Percentiles rank a stretch among this genome's conserved stretches.
These are phyloP conservation scores for Dysdera silvatica DNA, from an alignment of 1,140 invertebrate genomes.

Conservation along the genomic window DNA sequence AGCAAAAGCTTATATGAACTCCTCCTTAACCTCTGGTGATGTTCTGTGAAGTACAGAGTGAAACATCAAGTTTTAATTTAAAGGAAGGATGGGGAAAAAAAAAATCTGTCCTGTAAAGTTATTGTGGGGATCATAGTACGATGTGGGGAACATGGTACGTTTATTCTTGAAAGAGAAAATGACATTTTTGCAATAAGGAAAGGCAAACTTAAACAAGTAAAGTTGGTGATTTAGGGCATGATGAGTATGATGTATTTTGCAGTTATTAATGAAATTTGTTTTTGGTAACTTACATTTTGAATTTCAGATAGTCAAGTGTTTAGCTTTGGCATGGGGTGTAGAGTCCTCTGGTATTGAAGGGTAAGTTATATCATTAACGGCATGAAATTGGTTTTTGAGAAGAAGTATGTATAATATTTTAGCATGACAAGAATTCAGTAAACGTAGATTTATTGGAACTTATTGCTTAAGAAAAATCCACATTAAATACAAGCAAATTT, in stretches of 20 bases:
- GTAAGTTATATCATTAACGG: slow-evolving; percentile 39
- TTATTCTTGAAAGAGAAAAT: not conserved
- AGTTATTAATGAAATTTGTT: not conserved
- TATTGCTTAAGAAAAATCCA: slow-evolving; percentile 15
- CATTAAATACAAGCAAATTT: not conserved
- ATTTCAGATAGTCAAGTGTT: slow-evolving; percentile 48
- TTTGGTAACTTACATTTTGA: not conserved
- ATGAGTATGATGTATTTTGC: not conserved
- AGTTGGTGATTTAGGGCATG: not conserved
- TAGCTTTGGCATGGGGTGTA: slow-evolving; percentile 44
- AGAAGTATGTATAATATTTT: slow-evolving; percentile 11
- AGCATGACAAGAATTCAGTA: not conserved
- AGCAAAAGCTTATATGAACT: too few species aligned
- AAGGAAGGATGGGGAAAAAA: too few species aligned
- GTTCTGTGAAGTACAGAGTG: too few species aligned
- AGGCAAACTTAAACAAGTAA: slow-evolving; percentile 27
- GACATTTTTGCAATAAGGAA: slow-evolving; percentile 3
- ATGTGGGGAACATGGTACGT: too few species aligned
- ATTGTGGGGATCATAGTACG: too few species aligned
- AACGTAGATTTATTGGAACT: not conserved
- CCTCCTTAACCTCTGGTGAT: too few species aligned
- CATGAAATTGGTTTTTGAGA: not conserved
- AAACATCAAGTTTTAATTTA: too few species aligned
- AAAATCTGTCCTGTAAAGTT: too few species aligned
- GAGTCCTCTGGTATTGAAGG: slow-evolving; percentile 51